Percentiles rank a stretch among this genome's conserved stretches.
Evolutionary conservation across 2,888 invertebrate species (phyloP).

Genomic region (Epinotia nisella): DNA sequence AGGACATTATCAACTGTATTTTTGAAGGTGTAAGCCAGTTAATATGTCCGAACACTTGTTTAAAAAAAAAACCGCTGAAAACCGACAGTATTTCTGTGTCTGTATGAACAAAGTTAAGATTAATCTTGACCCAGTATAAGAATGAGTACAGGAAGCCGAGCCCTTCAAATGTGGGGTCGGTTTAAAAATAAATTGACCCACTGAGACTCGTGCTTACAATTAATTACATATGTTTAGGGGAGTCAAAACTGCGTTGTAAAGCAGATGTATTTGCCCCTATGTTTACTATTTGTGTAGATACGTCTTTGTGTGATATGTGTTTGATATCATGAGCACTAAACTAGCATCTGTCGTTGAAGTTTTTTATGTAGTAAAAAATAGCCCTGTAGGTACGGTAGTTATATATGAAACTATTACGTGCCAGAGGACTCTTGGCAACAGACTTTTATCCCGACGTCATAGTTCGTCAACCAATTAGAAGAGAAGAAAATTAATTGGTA

Average conservation of each 20-base stretch:
- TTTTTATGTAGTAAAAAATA: not conserved
- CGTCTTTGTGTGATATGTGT: not conserved
- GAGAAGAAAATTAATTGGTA: no score
- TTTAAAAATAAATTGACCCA: conserved; percentile 30
- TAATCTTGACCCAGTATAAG: conserved; percentile 6
- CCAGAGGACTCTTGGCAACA: no score
- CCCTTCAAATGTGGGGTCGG: conserved; percentile 6
- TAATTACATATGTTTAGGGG: conserved; percentile 26
- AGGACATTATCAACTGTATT: no score
- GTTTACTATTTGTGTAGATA: not conserved
- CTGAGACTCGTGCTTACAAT: conserved; percentile 21
- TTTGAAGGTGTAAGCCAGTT: no score
- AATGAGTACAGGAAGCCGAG: conserved; percentile 1
- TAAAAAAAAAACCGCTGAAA: not conserved
- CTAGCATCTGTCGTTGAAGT: conserved; percentile 1
- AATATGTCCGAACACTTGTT: no score
- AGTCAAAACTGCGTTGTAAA: conserved; percentile 5
- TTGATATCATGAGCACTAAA: not conserved
- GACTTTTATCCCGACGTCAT: no score
- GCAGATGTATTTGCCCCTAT: conserved; percentile 27
- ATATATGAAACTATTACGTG: not conserved
- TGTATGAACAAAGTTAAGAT: not conserved
- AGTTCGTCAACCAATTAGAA: no score
- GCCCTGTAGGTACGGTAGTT: not conserved
- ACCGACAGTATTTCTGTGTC: not conserved